Evolutionary conservation across 2,113 vertebrate species (phyloP).

Genomic region (Brevimyrus niger): DNA sequence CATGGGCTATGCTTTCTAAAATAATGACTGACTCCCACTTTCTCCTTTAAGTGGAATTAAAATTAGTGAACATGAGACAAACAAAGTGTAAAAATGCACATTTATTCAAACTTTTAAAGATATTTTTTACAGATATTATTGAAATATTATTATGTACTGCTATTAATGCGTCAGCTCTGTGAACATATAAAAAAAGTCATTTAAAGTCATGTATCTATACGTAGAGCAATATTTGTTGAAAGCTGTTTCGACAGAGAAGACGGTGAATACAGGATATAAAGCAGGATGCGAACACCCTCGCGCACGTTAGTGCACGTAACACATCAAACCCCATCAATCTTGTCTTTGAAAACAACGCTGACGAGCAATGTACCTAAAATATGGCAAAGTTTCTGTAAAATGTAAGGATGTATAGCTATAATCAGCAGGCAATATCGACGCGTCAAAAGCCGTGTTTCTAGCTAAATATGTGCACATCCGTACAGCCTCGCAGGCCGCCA

Average conservation of each 20-base stretch:
- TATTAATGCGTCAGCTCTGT: not conserved
- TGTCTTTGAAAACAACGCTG: not conserved
- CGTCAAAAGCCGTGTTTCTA: not conserved
- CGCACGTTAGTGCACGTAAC: not conserved
- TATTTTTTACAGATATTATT: not conserved
- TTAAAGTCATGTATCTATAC: not conserved
- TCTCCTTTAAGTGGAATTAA: not conserved
- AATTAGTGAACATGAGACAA: not conserved
- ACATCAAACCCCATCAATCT: not conserved
- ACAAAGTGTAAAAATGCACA: not conserved
- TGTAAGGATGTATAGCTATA: not conserved
- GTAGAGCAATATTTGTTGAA: not conserved
- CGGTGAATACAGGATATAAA: not conserved
- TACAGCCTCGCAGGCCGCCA: not conserved
- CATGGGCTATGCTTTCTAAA: not conserved
- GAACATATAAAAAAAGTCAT: not conserved
- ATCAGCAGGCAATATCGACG: not conserved
- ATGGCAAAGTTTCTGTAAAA: not conserved
- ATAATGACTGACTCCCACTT: not conserved
- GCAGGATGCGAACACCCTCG: not conserved
- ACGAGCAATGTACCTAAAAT: not conserved
- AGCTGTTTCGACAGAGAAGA: not conserved
- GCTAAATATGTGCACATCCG: not conserved
- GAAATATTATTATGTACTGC: not conserved
- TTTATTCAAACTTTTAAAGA: not conserved